Evolutionary conservation across 2,113 vertebrate genomes (phyloP).

Genomic region (Tragelaphus imberbis): DNA sequence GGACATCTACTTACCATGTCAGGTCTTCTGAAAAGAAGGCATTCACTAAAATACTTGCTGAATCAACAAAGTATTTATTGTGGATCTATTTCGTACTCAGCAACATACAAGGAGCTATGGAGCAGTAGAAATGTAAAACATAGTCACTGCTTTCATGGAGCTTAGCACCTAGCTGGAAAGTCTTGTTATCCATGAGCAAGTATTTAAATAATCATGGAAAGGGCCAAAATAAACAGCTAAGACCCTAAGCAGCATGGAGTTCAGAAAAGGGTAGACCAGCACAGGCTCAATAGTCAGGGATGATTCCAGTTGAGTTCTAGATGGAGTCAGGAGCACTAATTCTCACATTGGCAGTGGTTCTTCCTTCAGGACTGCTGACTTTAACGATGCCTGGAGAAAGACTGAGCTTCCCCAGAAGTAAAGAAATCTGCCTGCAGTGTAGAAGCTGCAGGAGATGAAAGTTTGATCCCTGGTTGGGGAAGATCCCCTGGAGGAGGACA

Average conservation of each 20-base stretch:
- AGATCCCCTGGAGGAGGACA: neutral
- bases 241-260: neutral
- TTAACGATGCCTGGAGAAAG: neutral
- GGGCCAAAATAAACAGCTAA: neutral
- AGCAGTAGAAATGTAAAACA: neutral
- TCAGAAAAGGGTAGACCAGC: neutral
- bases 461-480: neutral
- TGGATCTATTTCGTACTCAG: neutral
- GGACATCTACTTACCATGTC: fast-evolving
- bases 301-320: neutral
- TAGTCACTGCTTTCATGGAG: neutral
- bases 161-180: neutral
- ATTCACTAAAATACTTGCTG: neutral
- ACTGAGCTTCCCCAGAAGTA: neutral
- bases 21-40: neutral
- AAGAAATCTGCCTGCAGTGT: neutral
- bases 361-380: neutral
- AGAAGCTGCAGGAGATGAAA: neutral
- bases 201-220: neutral
- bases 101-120: neutral
- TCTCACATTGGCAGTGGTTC: neutral
- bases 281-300: fast-evolving
- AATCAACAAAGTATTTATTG: neutral
- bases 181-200: neutral
- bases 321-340: too few species aligned